A percentile compares a stretch with the other conserved stretches of the same genome.
Evolutionary conservation across 2,113 vertebrate species (phyloP).

Genomic region (Rhipidura dahli): DNA sequence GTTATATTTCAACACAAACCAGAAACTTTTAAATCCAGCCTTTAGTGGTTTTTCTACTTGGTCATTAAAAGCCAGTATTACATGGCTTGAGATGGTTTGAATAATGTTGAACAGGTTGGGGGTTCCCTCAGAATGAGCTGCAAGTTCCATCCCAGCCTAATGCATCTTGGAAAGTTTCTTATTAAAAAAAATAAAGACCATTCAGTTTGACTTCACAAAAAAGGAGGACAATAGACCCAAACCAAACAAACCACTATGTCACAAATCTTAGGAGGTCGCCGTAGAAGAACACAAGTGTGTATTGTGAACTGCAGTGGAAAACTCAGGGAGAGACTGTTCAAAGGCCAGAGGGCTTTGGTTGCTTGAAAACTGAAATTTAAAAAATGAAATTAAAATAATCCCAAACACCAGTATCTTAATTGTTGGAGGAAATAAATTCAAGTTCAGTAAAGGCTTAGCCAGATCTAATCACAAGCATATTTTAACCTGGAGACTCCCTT

Average conservation of each 20-base stretch:
- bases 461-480: not conserved
- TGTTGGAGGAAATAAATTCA: not conserved
- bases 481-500: not conserved
- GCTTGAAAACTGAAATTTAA: not conserved
- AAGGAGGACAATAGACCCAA: not conserved
- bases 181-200: not conserved
- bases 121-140: not conserved
- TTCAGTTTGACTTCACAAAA: not conserved
- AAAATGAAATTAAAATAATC: fast-evolving
- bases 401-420: not conserved
- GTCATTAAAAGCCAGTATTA: not conserved
- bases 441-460: not conserved
- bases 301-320: not conserved
- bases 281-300: not conserved
- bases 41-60: not conserved
- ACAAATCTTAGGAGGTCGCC: not conserved
- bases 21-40: not conserved
- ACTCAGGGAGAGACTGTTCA: not conserved
- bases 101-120: not conserved
- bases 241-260: not conserved
- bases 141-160: not conserved
- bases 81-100: not conserved
- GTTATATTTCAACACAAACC: not conserved
- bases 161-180: not conserved
- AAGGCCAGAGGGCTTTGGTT: not conserved